Evolutionary conservation across 2,888 invertebrate genomes (phyloP), one percentile per base, ranked within the genome.

Genomic region (Drosophila greeni): DNA sequence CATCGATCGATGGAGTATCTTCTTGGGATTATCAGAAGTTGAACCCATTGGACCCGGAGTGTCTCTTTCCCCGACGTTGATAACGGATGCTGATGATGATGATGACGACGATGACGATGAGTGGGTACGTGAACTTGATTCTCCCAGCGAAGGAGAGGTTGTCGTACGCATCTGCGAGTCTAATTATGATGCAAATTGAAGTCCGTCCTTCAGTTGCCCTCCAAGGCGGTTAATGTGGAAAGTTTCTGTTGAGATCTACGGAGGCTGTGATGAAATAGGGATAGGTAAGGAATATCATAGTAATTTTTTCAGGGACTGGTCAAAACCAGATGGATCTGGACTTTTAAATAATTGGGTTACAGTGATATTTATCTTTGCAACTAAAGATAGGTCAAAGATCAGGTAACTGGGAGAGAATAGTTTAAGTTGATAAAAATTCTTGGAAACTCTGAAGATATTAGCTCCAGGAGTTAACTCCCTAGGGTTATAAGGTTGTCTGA

Each of bases 151-250:
- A 47, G 29, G n/a, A 47, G 43, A n/a, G 53, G 29, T 31, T 43
- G 42, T 42, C 53, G 53, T 23, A 53, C 53, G 43, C 29, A 24
- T 49, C 37, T 37, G 20, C 29, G 26, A 20, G 23, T 56, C 49
- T 56, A 39, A 18, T 39, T 29, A 59, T 43, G 43, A 36, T n/a
- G 23, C 5, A 26, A 40, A 57, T 33, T 54, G 39, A 57, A 57
- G 39, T 26, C 23, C 20, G 34, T 34, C 62, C 62, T 62, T 62
- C 24, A 64, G 12, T 16, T 52, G 40, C 34, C 61, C 61, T 61
- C 49, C 29, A n/a, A 40, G 11, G 2, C 16, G n/a, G 23, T 61
- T 5, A 1, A n/a, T n/a, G 5, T 33, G 36, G 18, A 47, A 29
- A 53, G 18, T 53, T 47, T 47, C 5, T 14, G 29, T 14, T 14